Conservation (phyloP, 64 coral and sea anemone species). For the Platygyra sinensis region DNA sequence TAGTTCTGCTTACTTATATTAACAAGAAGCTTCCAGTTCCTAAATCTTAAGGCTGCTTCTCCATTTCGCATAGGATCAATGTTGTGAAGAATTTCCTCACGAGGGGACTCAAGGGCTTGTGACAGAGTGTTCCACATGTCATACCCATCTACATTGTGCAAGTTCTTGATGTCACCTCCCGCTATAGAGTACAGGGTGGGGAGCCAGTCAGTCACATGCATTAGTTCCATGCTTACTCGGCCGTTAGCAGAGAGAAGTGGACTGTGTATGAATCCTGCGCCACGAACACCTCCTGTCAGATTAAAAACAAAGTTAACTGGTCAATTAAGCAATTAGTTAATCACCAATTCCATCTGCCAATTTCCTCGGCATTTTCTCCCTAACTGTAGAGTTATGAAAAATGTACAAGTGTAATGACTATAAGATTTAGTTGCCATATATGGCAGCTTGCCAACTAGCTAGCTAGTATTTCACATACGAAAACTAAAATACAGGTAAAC, state of each 20-base stretch:
- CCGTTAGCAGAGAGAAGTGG: conserved; percentile 72
- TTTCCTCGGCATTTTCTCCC: too few relatives aligned
- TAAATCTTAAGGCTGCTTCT: conserved; percentile 29
- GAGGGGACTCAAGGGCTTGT: conserved; percentile 7
- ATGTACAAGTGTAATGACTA: too few relatives aligned
- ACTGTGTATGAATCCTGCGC: conserved; percentile 88
- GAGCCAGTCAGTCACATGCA: conserved; percentile 95
- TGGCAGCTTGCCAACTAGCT: too few relatives aligned
- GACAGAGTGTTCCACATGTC: conserved; percentile 59
- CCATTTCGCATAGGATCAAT: conserved; percentile 33
- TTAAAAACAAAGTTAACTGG: neutral
- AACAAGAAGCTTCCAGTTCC: conserved; percentile 59
- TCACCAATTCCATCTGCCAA: too few relatives aligned
- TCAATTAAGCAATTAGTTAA: too few relatives aligned
- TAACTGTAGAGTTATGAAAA: too few relatives aligned
- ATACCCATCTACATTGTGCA: conserved; percentile 71
- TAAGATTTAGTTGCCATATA: too few relatives aligned
- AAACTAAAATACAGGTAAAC: too few relatives aligned
- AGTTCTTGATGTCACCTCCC: conserved; percentile 78
- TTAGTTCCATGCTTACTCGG: conserved; percentile 83
- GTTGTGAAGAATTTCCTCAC: conserved; percentile 52
- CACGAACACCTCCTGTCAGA: conserved; percentile 78
- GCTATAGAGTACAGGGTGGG: conserved; percentile 86
- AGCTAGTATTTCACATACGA: too few relatives aligned
- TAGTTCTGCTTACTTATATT: neutral